Evolutionary conservation across 2,888 invertebrate genomes (phyloP).

Genomic region (Catocala fraxini): DNA sequence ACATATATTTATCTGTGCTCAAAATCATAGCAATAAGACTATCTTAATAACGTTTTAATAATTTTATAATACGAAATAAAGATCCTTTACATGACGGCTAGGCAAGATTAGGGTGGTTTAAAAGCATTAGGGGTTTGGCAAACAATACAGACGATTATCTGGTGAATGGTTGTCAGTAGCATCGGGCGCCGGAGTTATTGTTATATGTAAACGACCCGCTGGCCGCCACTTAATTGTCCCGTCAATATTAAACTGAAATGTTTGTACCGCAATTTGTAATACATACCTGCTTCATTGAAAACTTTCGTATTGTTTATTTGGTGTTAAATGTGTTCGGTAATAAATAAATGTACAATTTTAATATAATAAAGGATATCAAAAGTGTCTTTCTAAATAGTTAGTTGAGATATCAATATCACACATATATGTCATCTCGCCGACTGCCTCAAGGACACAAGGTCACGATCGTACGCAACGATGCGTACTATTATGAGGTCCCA

Average conservation of each 20-base stretch:
- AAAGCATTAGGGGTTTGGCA: conserved; percentile 75
- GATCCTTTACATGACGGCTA: conserved; percentile 70
- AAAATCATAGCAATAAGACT: conserved; percentile 23
- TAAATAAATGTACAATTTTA: too few relatives aligned
- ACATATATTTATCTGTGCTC: conserved; percentile 5
- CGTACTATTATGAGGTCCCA: too few relatives aligned
- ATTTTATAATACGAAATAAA: conserved; percentile 72
- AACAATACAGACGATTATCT: conserved; percentile 80
- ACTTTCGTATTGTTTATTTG: not conserved
- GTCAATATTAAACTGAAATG: conserved; percentile 63
- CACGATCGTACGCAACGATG: too few relatives aligned
- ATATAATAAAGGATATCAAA: too few relatives aligned
- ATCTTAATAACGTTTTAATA: conserved; percentile 46
- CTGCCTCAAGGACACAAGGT: too few relatives aligned
- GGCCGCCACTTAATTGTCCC: conserved; percentile 66
- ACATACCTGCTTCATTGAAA: conserved; percentile 17
- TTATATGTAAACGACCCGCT: conserved; percentile 74
- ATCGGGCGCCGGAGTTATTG: conserved; percentile 68
- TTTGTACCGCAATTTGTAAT: conserved; percentile 38
- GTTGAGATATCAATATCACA: too few relatives aligned
- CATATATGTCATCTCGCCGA: too few relatives aligned
- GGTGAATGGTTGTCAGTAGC: conserved; percentile 76
- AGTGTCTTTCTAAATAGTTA: too few relatives aligned
- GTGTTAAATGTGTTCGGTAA: not conserved
- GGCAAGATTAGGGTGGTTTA: conserved; percentile 73